Percentiles rank a stretch among this genome's conserved stretches.
Evolutionary conservation across 1,140 invertebrate genomes (phyloP).

Genomic region (Bombus superbus): DNA sequence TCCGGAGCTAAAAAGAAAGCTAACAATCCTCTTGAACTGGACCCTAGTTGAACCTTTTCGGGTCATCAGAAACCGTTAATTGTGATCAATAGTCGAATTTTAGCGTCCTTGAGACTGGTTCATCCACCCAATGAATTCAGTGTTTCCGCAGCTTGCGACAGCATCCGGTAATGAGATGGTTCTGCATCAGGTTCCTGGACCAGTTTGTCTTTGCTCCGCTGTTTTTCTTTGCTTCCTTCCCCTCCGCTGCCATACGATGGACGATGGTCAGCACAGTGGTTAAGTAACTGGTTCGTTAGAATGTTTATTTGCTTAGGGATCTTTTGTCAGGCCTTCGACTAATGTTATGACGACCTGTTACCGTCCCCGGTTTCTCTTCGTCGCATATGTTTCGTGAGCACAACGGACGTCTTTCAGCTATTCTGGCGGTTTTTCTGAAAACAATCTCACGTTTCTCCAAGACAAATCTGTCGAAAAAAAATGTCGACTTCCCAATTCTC

Average conservation of each 20-base stretch:
- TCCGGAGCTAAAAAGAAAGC: not conserved
- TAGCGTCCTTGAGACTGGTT: conserved; percentile 66
- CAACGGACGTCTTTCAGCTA: conserved; percentile 50
- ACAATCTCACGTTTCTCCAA: conserved; percentile 47
- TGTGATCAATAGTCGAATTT: conserved; percentile 52
- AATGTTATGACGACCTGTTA: conserved; percentile 82
- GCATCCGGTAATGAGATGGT: conserved; percentile 71
- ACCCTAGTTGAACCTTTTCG: conserved; percentile 49
- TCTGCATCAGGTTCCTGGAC: conserved; percentile 61
- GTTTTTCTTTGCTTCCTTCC: conserved; percentile 71
- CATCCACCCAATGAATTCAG: conserved; percentile 40
- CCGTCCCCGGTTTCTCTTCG: conserved; percentile 62
- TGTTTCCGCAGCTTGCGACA: conserved; percentile 77
- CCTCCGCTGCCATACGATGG: conserved; percentile 39
- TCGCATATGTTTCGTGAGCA: conserved; percentile 59
- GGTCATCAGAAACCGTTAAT: conserved; percentile 62
- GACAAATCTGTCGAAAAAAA: not conserved
- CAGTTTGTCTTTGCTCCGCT: conserved; percentile 69
- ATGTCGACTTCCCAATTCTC: not conserved
- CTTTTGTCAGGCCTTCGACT: conserved; percentile 75
- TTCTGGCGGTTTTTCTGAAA: conserved; percentile 16
- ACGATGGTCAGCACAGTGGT: conserved; percentile 72
- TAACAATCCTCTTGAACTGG: conserved; percentile 34
- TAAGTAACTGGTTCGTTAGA: conserved; percentile 83
- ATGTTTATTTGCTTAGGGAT: conserved; percentile 82